phyloP scores from a whole-genome alignment of 1,140 invertebrate species.

The Ridgeia piscesae region DNA sequence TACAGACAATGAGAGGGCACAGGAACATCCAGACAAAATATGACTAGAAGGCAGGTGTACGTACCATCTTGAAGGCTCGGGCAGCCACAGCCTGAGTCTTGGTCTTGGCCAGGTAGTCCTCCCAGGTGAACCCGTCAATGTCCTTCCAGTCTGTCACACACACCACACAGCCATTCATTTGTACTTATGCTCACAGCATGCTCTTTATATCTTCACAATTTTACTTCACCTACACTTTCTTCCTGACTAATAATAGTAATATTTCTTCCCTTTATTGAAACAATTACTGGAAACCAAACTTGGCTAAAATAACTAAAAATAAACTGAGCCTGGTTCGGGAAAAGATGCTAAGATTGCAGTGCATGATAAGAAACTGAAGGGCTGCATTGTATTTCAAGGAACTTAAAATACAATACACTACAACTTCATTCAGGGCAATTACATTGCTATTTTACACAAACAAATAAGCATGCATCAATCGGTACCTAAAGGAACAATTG shows the following conservation, averaged over 20 bases:
- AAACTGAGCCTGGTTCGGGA: too few species aligned
- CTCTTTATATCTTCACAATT: neutral
- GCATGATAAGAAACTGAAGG: too few species aligned
- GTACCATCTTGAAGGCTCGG: constrained; percentile 73
- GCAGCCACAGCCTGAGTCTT: constrained; percentile 76
- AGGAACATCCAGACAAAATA: too few species aligned
- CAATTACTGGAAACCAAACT: neutral
- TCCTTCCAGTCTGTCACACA: constrained; percentile 68
- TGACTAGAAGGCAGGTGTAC: too few species aligned
- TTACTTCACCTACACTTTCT: neutral
- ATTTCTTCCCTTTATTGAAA: neutral
- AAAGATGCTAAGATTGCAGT: too few species aligned
- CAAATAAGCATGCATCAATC: too few species aligned
- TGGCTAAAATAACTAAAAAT: neutral
- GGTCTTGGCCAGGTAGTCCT: constrained; percentile 77
- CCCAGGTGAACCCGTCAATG: constrained; percentile 78
- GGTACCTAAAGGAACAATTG: too few species aligned
- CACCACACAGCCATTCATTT: constrained; percentile 17
- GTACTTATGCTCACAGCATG: too few species aligned
- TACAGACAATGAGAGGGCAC: neutral
- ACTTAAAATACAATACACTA: too few species aligned
- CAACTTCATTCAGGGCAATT: too few species aligned
- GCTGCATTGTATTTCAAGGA: too few species aligned
- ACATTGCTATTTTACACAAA: too few species aligned
- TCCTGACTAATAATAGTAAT: neutral